Evolutionary conservation across 2,113 vertebrate genomes (phyloP).

Genomic region (Elgaria multicarinata): DNA sequence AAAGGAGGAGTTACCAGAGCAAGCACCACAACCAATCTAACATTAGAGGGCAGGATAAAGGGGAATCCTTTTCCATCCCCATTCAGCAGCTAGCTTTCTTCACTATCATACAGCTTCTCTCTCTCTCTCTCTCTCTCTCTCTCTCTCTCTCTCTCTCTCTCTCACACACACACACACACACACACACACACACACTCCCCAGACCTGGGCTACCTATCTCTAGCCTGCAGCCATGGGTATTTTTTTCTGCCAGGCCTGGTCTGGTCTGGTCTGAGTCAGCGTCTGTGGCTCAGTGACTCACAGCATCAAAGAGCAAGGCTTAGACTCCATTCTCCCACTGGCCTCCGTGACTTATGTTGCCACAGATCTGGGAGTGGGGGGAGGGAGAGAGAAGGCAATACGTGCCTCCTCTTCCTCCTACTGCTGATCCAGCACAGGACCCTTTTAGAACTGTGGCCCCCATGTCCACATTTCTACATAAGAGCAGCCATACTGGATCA

Average conservation of each 20-base stretch:
- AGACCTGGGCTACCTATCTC: background rate
- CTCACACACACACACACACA: too few relatives aligned
- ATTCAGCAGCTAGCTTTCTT: background rate
- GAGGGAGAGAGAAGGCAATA: too few relatives aligned
- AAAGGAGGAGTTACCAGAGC: background rate
- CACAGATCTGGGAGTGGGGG: too few relatives aligned
- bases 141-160: background rate
- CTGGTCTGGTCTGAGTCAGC: conserved; percentile 10
- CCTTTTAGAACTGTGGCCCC: background rate
- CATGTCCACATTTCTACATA: too few relatives aligned
- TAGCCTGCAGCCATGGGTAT: background rate
- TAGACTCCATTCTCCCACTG: background rate
- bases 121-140: too few relatives aligned
- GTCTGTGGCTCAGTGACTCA: conserved; percentile 33
- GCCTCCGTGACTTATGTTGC: background rate
- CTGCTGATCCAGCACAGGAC: too few relatives aligned
- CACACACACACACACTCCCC: background rate
- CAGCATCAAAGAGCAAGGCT: background rate
- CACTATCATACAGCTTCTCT: background rate
- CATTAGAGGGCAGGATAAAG: background rate
- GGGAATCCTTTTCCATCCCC: background rate
- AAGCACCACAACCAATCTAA: background rate
- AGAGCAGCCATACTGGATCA: too few relatives aligned
- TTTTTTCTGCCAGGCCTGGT: too few relatives aligned
- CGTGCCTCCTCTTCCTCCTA: background rate